Evolutionary conservation across 2,888 invertebrate genomes (phyloP), one percentile per base, ranked within the genome.

Genomic region (Ditula angustiorana): DNA sequence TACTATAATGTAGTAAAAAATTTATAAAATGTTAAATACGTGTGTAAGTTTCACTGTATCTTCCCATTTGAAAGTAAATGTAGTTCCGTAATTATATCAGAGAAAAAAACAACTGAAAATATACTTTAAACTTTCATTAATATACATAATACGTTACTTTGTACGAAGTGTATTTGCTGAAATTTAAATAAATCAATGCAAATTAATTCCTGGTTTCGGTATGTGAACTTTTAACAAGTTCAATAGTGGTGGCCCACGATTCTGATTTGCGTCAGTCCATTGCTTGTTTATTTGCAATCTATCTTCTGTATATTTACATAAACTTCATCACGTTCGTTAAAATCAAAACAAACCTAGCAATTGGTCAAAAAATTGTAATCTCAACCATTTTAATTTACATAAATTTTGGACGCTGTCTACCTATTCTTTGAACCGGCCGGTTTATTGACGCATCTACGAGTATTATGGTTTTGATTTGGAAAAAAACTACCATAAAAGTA

Each of bases 251-350:
- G 30, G 37, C 4, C 10, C 35, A 21, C 13, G 11, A 11, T 37
- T 5, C 37, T 16, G 11, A 61, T 57, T 23, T 62, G 26, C 62
- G 62, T 62, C 62, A 62, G 21, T 30, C 30, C 49, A 52, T 60
- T 52, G 8, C 8, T 56, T 49, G 56, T 56, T 57, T 62, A n/a
- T 59, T 37, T 59, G 19, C 46, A 8, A 35, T 23, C 49, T 35
- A 16, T 26, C 35, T 0, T 46, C n/a, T 24, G 8, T 16, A 24
- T 52, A 44, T 44, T 7, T 41, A 16, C 21, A 10, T 30, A 50
- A 26, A 52, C 30, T 44, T 50, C 49, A 16, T 10, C 19, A 19
- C 10, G 8, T 19, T 8, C 19, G 7, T 7, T 41, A 19, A 41
- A 19, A 41, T 5, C 41, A 19, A 8, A 41, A 10, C 19, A 41